These are phyloP conservation scores for Drosophila tsacasi DNA, from an alignment of 1,140 invertebrate species.

Conservation along the genomic window DNA sequence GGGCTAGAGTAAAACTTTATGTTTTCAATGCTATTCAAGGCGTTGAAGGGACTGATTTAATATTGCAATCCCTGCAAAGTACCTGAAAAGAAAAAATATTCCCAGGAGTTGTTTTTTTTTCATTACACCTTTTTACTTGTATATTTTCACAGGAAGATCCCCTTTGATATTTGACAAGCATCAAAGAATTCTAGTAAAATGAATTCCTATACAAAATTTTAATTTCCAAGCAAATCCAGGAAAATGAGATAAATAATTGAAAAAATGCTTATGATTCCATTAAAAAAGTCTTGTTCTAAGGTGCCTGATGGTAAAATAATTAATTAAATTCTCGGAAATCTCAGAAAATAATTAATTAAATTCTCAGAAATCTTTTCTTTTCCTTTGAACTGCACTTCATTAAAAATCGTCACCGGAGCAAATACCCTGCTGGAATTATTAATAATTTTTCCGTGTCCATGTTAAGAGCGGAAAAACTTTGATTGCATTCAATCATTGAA, in stretches of 20 bases:
- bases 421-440: slow-evolving; percentile 33
- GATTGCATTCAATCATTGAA: slow-evolving; percentile 62
- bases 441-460: slow-evolving; percentile 45
- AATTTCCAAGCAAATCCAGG: slow-evolving; percentile 42
- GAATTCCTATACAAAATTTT: slow-evolving; percentile 31
- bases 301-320: background rate
- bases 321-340: slow-evolving; percentile 4
- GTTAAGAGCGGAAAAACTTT: slow-evolving; percentile 29
- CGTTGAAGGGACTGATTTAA: background rate
- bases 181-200: slow-evolving; percentile 40
- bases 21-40: too few species aligned
- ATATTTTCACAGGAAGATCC: too few species aligned
- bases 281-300: background rate
- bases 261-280: slow-evolving; percentile 16
- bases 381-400: slow-evolving; percentile 29
- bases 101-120: background rate
- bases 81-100: background rate
- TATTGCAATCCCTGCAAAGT: too few species aligned
- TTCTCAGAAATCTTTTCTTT: background rate
- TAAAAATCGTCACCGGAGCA: slow-evolving; percentile 27
- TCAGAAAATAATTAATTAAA: slow-evolving; percentile 12
- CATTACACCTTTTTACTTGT: background rate
- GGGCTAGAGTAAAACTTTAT: background rate
- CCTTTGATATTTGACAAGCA: background rate
- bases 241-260: slow-evolving; percentile 31